Conservation (phyloP, 1,140 invertebrate species). For the Lethocerus indicus region DNA sequence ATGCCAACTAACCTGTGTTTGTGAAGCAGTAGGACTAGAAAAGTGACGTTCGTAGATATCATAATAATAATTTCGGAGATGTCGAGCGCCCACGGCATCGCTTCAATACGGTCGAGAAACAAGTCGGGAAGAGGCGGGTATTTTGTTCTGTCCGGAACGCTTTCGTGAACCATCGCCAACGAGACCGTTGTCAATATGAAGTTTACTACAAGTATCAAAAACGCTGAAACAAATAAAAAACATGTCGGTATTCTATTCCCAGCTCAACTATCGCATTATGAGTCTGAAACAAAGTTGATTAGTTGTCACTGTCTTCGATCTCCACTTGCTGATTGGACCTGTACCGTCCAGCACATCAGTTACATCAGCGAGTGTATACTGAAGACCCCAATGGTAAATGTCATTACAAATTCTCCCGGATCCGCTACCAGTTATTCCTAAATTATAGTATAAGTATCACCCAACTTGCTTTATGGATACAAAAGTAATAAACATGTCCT, state of each 20-base stretch:
- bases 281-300: no score
- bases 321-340: no score
- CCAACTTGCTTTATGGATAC: no score
- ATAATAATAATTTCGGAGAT: constrained; percentile 76
- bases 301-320: no score
- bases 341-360: no score
- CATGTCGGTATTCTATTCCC: not conserved
- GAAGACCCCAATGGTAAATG: no score
- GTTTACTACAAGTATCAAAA: constrained; percentile 38
- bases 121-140: constrained; percentile 63
- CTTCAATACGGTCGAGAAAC: constrained; percentile 53
- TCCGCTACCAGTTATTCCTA: no score
- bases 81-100: constrained; percentile 55
- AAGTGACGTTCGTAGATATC: constrained; percentile 49
- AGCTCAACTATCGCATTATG: no score
- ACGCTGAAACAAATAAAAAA: constrained; percentile 27
- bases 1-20: constrained; percentile 53
- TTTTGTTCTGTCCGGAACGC: constrained; percentile 51
- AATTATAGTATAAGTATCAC: no score
- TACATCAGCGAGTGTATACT: no score
- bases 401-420: no score
- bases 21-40: constrained; percentile 63
- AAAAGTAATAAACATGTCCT: no score
- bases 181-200: constrained; percentile 46
- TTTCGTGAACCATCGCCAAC: constrained; percentile 67